Evolutionary conservation across 2,113 vertebrate species (phyloP).

Genomic region (Chaetodon trifascialis): DNA sequence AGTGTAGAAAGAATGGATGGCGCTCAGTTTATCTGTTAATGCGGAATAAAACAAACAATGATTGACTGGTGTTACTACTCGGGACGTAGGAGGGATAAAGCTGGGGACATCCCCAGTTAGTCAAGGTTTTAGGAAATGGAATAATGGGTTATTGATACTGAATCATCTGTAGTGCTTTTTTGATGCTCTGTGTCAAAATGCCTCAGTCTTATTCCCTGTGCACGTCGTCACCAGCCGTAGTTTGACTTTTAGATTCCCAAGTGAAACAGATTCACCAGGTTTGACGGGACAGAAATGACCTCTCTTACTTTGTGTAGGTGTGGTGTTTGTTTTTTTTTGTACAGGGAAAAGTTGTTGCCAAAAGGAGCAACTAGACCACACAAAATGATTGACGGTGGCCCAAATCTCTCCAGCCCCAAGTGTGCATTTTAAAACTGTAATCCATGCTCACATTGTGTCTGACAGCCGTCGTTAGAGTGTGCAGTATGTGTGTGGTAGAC

Average conservation of each 20-base stretch:
- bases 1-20: not conserved
- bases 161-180: too few species aligned
- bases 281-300: not conserved
- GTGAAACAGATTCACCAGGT: not conserved
- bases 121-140: not conserved
- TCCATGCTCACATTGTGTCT: conserved; percentile 17
- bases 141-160: too few species aligned
- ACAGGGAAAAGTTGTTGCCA: not conserved
- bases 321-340: not conserved
- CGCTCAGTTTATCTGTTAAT: not conserved
- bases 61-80: not conserved
- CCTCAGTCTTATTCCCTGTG: not conserved
- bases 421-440: conserved; percentile 7
- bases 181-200: not conserved
- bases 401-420: not conserved
- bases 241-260: not conserved
- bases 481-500: conserved; percentile 42
- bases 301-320: not conserved
- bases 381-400: conserved; percentile 39
- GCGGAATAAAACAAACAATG: not conserved
- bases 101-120: not conserved
- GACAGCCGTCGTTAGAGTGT: conserved; percentile 36
- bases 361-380: conserved; percentile 31
- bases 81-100: not conserved
- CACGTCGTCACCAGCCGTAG: not conserved